Evolutionary conservation across 1,140 invertebrate species (phyloP).

Genomic region (Cydia pomonella): DNA sequence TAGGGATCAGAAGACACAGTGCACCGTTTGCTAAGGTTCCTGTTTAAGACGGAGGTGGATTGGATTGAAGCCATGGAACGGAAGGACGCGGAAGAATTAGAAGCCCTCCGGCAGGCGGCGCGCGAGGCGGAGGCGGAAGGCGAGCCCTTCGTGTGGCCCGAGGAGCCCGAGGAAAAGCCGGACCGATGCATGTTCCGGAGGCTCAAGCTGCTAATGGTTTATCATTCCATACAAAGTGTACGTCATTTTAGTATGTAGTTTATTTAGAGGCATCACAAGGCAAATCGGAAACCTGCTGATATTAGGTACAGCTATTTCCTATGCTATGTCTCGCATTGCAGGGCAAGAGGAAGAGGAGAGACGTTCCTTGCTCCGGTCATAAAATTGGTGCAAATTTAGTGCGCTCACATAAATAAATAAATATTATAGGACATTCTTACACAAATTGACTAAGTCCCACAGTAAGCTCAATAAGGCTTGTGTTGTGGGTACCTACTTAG

Average conservation of each 20-base stretch:
- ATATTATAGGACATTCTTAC: too few relatives aligned
- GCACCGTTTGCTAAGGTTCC: constrained; percentile 68
- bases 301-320: too few relatives aligned
- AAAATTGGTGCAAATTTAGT: too few relatives aligned
- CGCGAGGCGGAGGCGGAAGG: constrained; percentile 45
- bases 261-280: too few relatives aligned
- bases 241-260: constrained; percentile 35
- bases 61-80: constrained; percentile 52
- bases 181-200: constrained; percentile 58
- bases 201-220: constrained; percentile 62
- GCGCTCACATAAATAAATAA: too few relatives aligned
- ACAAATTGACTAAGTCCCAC: too few relatives aligned
- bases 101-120: constrained; percentile 15
- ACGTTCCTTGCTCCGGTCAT: too few relatives aligned
- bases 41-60: constrained; percentile 59
- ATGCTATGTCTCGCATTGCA: too few relatives aligned
- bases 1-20: constrained; percentile 77
- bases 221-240: constrained; percentile 69
- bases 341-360: too few relatives aligned
- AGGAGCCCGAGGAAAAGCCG: constrained; percentile 34
- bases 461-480: too few relatives aligned
- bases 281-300: too few relatives aligned
- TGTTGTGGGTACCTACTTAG: too few relatives aligned
- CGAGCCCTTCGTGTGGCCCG: constrained; percentile 36
- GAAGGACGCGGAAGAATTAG: constrained; percentile 42